Percentiles rank a stretch among this genome's conserved stretches.
phyloP scores from a whole-genome alignment of 2,113 vertebrate species.

The Stegostoma tigrinum region DNA sequence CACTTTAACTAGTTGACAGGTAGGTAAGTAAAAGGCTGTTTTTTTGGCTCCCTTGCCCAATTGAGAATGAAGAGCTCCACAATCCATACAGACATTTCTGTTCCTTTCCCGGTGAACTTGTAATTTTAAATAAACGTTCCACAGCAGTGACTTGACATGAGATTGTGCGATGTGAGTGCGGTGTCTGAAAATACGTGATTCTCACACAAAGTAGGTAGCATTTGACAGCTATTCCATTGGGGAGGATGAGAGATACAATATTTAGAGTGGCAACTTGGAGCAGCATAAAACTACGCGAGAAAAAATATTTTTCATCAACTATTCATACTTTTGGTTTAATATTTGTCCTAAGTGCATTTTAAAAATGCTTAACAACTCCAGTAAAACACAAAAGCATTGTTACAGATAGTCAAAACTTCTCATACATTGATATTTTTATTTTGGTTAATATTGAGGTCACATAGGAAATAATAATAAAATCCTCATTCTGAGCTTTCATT shows the following conservation, averaged over 20 bases:
- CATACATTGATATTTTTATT: not conserved
- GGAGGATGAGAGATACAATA: constrained; percentile 10
- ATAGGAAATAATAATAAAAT: not conserved
- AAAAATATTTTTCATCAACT: not conserved
- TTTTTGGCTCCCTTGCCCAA: not conserved
- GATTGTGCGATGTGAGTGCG: not conserved
- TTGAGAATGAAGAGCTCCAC: not conserved
- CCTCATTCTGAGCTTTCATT: not conserved
- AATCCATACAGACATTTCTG: not conserved
- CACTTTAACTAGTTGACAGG: not conserved
- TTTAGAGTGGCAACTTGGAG: not conserved
- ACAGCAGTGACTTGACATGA: constrained; percentile 24
- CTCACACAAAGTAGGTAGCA: not conserved
- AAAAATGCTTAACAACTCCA: not conserved
- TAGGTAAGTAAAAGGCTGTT: not conserved
- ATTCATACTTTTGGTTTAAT: not conserved
- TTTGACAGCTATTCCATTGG: not conserved
- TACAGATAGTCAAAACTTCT: not conserved
- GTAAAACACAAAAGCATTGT: not conserved
- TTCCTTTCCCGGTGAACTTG: not conserved
- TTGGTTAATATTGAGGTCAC: not conserved
- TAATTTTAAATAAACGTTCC: not conserved
- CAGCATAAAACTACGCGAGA: not conserved
- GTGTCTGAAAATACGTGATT: not conserved
- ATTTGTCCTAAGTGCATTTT: not conserved